These are phyloP conservation scores for Eupsittula cactorum DNA, from an alignment of 2,113 vertebrate genomes.

Conservation along the genomic window DNA sequence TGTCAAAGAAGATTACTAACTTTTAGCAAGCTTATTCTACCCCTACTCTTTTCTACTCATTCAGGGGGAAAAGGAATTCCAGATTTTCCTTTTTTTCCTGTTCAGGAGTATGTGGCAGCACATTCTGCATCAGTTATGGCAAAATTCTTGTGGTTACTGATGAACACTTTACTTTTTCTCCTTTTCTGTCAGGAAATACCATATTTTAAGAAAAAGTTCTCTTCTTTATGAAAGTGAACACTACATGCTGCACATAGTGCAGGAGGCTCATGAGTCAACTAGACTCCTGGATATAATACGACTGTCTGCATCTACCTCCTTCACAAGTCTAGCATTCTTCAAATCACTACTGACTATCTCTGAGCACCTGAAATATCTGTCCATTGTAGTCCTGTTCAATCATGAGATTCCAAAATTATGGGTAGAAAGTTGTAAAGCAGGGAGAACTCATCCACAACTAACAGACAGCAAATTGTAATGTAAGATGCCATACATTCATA, in stretches of 20 bases:
- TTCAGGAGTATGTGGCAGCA: background rate
- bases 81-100: background rate
- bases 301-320: background rate
- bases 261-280: background rate
- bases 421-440: conserved; percentile 8
- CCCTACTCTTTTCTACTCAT: background rate
- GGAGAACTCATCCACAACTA: conserved; percentile 43
- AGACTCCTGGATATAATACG: background rate
- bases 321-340: background rate
- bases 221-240: background rate
- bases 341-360: background rate
- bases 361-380: background rate
- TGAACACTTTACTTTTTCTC: background rate
- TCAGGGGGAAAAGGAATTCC: background rate
- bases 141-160: background rate
- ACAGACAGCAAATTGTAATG: conserved; percentile 50
- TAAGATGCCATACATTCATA: conserved; percentile 15
- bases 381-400: conserved; percentile 14
- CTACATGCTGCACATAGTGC: background rate
- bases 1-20: background rate
- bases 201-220: background rate
- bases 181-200: background rate
- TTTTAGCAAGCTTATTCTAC: background rate
- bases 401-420: conserved; percentile 50
- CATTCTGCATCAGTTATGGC: background rate